A percentile compares a stretch with the other conserved stretches of the same genome.
Conservation (phyloP, 2,888 invertebrate genomes). For the Synergus laeviventris region DNA sequence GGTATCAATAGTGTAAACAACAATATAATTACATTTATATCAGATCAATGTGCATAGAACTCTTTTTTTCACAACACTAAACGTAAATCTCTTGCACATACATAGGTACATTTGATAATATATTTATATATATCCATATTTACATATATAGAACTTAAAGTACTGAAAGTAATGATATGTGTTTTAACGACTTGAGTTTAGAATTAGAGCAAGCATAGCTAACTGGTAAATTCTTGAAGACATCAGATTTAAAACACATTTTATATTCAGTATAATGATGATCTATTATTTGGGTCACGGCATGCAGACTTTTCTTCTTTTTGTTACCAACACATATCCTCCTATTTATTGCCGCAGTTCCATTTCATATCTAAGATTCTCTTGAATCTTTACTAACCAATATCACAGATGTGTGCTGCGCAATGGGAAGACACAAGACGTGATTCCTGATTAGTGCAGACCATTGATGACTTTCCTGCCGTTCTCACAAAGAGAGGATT, state of each 20-base stretch:
- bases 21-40: conserved; percentile 8
- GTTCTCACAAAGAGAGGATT: not conserved
- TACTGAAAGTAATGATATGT: conserved; percentile 2
- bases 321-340: not conserved
- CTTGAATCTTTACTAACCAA: not conserved
- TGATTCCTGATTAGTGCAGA: conserved; percentile 55
- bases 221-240: not conserved
- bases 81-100: not conserved
- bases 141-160: not conserved
- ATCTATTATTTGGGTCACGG: not conserved
- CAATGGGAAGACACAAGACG: conserved; percentile 71
- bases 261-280: conserved; percentile 21
- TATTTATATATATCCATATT: not conserved
- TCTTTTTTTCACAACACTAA: not conserved
- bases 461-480: conserved; percentile 19
- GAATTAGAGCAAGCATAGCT: not conserved
- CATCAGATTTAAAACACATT: conserved; percentile 19
- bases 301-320: conserved; percentile 10
- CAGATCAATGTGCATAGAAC: conserved; percentile 3
- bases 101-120: conserved; percentile 1
- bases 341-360: conserved; percentile 11
- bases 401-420: conserved; percentile 66
- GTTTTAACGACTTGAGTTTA: not conserved
- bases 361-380: not conserved
- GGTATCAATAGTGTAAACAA: not conserved